Evolutionary conservation across 2,888 invertebrate genomes (phyloP).

Genomic region (Noctuana brunneofusca): DNA sequence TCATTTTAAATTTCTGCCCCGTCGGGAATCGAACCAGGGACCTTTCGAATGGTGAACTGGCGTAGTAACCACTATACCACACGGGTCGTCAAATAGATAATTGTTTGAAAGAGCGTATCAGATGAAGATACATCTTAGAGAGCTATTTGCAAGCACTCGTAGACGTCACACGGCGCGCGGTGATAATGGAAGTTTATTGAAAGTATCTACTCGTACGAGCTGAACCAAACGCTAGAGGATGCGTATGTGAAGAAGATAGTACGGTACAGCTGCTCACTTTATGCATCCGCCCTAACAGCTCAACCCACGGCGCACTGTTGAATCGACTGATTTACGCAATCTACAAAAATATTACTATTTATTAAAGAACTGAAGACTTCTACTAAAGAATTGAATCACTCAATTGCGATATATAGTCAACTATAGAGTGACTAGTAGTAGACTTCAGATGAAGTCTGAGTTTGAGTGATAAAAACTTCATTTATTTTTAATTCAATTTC

Average conservation of each 20-base stretch:
- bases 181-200: constrained; percentile 35
- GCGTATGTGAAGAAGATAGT: constrained; percentile 38
- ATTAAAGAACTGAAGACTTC: too few species aligned
- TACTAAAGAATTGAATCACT: too few species aligned
- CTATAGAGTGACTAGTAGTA: too few species aligned
- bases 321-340: background rate
- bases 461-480: too few species aligned
- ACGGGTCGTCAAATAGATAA: too few species aligned
- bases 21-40: too few species aligned
- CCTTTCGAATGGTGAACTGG: too few species aligned
- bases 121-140: constrained; percentile 31
- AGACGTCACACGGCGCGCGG: constrained; percentile 17
- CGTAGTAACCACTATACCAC: too few species aligned
- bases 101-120: constrained; percentile 30
- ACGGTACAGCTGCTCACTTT: constrained; percentile 43
- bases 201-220: constrained; percentile 13
- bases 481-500: too few species aligned
- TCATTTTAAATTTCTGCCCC: too few species aligned
- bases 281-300: constrained; percentile 41
- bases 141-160: constrained; percentile 26
- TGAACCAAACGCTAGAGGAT: constrained; percentile 21
- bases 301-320: constrained; percentile 8
- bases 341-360: background rate
- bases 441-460: too few species aligned
- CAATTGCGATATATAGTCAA: too few species aligned